Base-by-base conservation (phyloP, 1,140 invertebrate genomes). In the Ceratina australensis region DNA sequence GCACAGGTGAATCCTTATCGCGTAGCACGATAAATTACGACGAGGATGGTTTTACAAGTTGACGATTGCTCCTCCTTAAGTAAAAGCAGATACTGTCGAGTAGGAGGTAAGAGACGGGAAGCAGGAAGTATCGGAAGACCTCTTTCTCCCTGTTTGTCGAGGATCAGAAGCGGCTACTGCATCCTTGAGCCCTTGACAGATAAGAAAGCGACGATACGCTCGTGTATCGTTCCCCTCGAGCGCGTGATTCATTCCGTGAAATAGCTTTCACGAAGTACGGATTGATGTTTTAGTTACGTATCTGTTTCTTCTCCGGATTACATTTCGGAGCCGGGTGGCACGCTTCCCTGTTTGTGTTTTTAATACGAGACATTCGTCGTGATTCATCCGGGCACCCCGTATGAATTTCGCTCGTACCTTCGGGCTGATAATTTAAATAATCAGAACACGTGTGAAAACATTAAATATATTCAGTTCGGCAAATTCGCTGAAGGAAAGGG, bases 151-250 rank as follows among this genome's bases (percentile, higher is more conserved):
- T 20, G 15, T 50, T 52, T 52, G 13, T 74, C 42, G 59, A 67
- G 71, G 71, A 79, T 79, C 77, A 74, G 74, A 79, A 63, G 60
- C 77, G 77, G 77, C 28, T 22, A n/a, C 60, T 50, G 12, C 50
- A 15, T 64, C 33, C 15, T 54, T 33, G 5, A 33, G 18, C 50
- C 50, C 24, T 33, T 8, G 15, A 4, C n/a, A 28, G 75, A 78
- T 78, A 78, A 78, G 59, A 71, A 60, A 54, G 47, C 75, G 68
- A 57, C 28, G 68, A 72, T 59, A 47, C 33, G 68, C 24, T 28
- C 33, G 28, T 33, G 18, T 10, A 50, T 26, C 20, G 26, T 24
- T 47, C 28, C 28, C 15, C 22, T 24, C 67, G 67, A 42, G 54
- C 15, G 28, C 42, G 67, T 13, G 20, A 42, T 71, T 22, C 24